Conservation (phyloP, 2,113 vertebrate species). For the Mustela lutreola region DNA sequence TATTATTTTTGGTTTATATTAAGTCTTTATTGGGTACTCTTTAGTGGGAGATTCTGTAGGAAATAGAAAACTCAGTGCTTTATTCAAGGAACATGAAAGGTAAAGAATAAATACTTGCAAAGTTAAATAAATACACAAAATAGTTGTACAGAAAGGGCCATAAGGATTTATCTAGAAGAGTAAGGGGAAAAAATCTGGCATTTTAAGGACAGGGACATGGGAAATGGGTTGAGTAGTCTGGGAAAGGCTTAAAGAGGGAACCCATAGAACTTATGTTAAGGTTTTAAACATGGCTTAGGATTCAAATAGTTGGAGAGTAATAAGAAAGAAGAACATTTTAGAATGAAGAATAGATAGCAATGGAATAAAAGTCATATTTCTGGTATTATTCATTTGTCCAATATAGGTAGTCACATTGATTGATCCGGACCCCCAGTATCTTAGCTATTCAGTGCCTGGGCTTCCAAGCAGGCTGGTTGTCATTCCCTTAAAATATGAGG, state of each 20-base stretch:
- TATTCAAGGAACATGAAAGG: neutral
- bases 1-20: neutral
- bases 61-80: conserved; percentile 7
- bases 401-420: neutral
- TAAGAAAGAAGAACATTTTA: neutral
- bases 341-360: neutral
- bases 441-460: neutral
- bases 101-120: neutral
- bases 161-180: neutral
- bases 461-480: neutral
- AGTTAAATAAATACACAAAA: neutral
- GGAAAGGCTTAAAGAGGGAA: neutral
- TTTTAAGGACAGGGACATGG: neutral
- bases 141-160: neutral
- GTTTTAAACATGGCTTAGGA: neutral
- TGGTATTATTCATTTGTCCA: neutral
- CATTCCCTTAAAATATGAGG: neutral
- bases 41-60: neutral
- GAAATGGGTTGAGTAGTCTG: neutral
- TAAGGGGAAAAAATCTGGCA: neutral
- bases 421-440: no score
- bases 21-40: neutral
- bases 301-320: neutral
- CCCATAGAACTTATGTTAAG: neutral
- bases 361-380: neutral